Base-by-base conservation (phyloP, 1,140 invertebrate species). In the Panonychus citri region DNA sequence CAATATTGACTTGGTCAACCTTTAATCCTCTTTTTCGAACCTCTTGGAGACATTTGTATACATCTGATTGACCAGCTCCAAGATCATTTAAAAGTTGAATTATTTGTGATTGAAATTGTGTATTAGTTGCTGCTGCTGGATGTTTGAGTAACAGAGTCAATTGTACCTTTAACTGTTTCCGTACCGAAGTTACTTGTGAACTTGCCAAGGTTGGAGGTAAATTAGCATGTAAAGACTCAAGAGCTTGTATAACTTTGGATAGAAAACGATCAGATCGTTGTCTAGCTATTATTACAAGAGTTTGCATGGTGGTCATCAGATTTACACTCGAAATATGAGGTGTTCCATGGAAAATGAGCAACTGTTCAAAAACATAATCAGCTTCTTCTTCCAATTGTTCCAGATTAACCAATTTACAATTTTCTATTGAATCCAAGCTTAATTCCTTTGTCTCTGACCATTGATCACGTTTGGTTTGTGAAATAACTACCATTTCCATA, bases 241-340 rank as follows among this genome's bases (percentile, higher is more conserved):
- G 71, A 30, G 77, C 74, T 56, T 72, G 71, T 49, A 95, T 77
- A 39, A 97, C 89, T 63, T 80, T 76, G 7, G 76, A 71, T 77
- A 95, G 81, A 64, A 86, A 94, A 13, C 51, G 37, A 60, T 81
- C 77, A 0, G 91, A 84, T 60, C 94, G 77, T 65, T 81, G 78
- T 73, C 87, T 89, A 0, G 85, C 87, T 56, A 96, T 81, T 17
- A 81, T 76, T 39, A 85, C 83, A 25, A 96, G 71, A 37, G 85
- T 81, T n/a, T 85, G 83, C 79, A 94, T 90, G 63, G 88, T 93
- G 0, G 90, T 84, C 79, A 94, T 94, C 56, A 96, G 73, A 74
- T 96, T 97, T 1, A 90, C 85, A 67, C 86, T 90, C 58, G 73
- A 74, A 57, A 96, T 90, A 66, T 95, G 89, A 49, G 82, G 77